Evolutionary conservation across 2,797 vertebrate species (phyloP).

Genomic region (Falco concolor): DNA sequence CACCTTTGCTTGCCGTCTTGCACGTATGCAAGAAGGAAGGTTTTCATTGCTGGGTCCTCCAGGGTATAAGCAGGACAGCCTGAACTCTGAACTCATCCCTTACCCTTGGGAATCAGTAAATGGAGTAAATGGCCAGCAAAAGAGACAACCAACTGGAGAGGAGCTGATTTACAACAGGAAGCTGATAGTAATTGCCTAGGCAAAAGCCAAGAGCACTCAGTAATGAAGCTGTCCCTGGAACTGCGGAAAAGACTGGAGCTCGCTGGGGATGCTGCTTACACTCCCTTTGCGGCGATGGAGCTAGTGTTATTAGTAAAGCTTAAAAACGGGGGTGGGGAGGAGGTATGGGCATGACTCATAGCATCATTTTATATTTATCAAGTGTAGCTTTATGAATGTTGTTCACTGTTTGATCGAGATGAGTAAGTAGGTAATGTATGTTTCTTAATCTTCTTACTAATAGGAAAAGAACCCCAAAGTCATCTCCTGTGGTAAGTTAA

Average conservation of each 20-base stretch:
- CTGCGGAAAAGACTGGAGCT: not conserved
- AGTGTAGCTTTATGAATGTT: not conserved
- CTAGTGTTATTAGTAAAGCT: not conserved
- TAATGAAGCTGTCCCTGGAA: constrained; percentile 17
- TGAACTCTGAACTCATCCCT: constrained; percentile 17
- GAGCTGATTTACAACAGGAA: constrained; percentile 48
- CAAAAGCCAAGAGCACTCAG: not conserved
- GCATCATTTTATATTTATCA: constrained; percentile 1
- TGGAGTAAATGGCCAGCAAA: constrained; percentile 23
- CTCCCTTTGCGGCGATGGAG: not conserved
- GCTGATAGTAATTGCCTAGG: constrained; percentile 1
- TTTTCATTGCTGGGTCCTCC: not conserved
- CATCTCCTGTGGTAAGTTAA: not conserved
- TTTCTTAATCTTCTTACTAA: not conserved
- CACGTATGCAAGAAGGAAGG: not conserved
- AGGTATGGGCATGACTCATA: constrained; percentile 4
- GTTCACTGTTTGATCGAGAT: not conserved
- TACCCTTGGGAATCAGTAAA: not conserved
- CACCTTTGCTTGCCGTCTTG: not conserved
- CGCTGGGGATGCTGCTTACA: not conserved
- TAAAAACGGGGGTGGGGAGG: not conserved
- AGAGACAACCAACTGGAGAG: not conserved
- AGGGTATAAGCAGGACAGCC: not conserved
- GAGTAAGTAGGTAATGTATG: not conserved
- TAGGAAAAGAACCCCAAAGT: not conserved